These are phyloP conservation scores for Athalia cordata DNA, from an alignment of 2,888 invertebrate genomes.

Conservation along the genomic window DNA sequence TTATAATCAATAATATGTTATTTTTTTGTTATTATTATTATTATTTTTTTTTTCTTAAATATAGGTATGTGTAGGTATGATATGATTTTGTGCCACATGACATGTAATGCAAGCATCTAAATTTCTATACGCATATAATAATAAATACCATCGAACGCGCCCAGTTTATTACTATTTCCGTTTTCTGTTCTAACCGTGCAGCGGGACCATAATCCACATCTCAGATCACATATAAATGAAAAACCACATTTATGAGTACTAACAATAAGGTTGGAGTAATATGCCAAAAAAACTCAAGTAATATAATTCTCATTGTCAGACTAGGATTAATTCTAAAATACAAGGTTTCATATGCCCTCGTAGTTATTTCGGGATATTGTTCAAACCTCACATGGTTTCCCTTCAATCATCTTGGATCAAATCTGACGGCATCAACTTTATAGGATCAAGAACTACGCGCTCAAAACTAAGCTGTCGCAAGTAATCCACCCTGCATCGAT, in stretches of 20 bases:
- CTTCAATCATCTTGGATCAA: constrained; percentile 17
- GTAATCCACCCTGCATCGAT: constrained; percentile 31
- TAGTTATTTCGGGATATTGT: neutral
- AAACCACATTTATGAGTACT: constrained; percentile 25
- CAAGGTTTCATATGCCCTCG: neutral
- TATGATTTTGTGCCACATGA: constrained; percentile 43
- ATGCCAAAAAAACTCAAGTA: constrained; percentile 13
- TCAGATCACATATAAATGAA: neutral
- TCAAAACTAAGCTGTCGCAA: constrained; percentile 6
- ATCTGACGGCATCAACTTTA: constrained; percentile 14
- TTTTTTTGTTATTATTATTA: neutral
- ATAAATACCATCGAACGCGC: constrained; percentile 32
- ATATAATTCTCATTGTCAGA: constrained; percentile 13
- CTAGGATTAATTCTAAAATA: constrained; percentile 19
- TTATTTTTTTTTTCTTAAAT: no score
- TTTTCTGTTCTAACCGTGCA: constrained; percentile 4
- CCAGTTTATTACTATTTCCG: no score
- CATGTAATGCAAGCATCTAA: constrained; percentile 35
- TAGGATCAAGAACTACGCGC: constrained; percentile 15
- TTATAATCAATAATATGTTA: constrained; percentile 9
- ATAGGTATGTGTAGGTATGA: neutral
- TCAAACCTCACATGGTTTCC: constrained; percentile 10
- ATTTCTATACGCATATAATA: constrained; percentile 6
- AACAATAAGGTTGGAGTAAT: neutral
- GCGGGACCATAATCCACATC: neutral